Percentiles rank a stretch among this genome's conserved stretches.
Evolutionary conservation across 2,888 invertebrate species (phyloP).

Genomic region (Apamea anceps): DNA sequence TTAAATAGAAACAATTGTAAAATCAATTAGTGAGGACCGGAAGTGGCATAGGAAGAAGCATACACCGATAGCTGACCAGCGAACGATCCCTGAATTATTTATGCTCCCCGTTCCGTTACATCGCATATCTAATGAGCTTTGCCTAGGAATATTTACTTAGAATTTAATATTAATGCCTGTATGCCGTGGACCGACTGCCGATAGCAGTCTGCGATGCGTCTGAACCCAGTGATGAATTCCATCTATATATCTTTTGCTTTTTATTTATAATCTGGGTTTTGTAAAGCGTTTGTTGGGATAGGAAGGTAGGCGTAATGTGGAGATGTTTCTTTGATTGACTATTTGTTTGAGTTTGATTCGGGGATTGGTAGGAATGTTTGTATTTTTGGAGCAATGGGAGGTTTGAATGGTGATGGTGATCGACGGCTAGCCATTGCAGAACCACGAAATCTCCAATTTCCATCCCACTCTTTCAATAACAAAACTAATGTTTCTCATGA

Average conservation of each 20-base stretch:
- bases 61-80: constrained; percentile 68
- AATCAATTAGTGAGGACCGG: constrained; percentile 76
- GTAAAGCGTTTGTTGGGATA: constrained; percentile 44
- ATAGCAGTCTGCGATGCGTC: constrained; percentile 67
- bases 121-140: constrained; percentile 85
- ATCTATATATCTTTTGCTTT: constrained; percentile 59
- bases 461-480: constrained; percentile 5
- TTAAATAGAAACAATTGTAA: constrained; percentile 70
- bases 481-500: neutral
- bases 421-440: constrained; percentile 13
- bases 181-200: constrained; percentile 63
- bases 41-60: constrained; percentile 76
- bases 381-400: constrained; percentile 43
- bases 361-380: constrained; percentile 26
- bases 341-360: constrained; percentile 45
- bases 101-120: constrained; percentile 86
- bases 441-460: constrained; percentile 1
- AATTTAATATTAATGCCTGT: constrained; percentile 73
- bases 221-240: constrained; percentile 54
- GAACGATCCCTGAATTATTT: constrained; percentile 81
- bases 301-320: constrained; percentile 37
- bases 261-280: constrained; percentile 62
- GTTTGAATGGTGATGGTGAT: constrained; percentile 43
- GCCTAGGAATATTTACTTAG: constrained; percentile 67
- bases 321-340: constrained; percentile 49